Evolutionary conservation across 2,888 invertebrate species (phyloP).

Genomic region (Orgyia antiqua): DNA sequence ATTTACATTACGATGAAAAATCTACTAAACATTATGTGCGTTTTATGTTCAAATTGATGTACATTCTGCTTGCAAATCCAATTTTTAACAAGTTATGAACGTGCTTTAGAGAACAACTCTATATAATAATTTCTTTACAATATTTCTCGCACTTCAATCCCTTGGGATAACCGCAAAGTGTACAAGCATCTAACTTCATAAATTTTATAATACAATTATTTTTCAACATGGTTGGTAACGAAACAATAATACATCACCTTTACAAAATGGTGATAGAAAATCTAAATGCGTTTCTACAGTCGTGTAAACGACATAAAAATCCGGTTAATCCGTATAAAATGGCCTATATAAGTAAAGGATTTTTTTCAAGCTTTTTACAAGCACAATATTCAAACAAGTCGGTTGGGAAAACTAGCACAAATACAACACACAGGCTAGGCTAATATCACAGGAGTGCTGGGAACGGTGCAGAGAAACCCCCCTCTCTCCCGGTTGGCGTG

Average conservation of each 20-base stretch:
- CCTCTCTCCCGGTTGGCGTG: conserved; percentile 21
- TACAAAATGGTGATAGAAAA: conserved; percentile 39
- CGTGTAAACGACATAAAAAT: conserved; percentile 57
- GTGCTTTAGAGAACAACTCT: conserved; percentile 24
- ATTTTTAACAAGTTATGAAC: conserved; percentile 48
- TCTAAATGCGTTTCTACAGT: conserved; percentile 55
- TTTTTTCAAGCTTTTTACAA: conserved; percentile 60
- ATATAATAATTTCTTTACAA: conserved; percentile 25
- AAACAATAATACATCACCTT: no score
- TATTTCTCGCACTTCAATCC: conserved; percentile 22
- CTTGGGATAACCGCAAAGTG: conserved; percentile 40
- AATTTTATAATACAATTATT: conserved; percentile 43
- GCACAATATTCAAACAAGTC: conserved; percentile 62
- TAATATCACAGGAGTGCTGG: conserved; percentile 78
- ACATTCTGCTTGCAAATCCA: conserved; percentile 46
- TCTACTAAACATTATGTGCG: conserved; percentile 60
- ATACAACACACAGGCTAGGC: conserved; percentile 76
- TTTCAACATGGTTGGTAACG: no score
- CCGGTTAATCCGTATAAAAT: conserved; percentile 66
- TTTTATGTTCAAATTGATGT: conserved; percentile 54
- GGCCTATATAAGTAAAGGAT: conserved; percentile 53
- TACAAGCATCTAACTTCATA: conserved; percentile 47
- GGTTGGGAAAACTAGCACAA: conserved; percentile 72
- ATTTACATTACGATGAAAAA: conserved; percentile 39
- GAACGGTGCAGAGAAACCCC: conserved; percentile 61